These are phyloP conservation scores for Noctua comes DNA, from an alignment of 2,888 invertebrate species.

Conservation along the genomic window DNA sequence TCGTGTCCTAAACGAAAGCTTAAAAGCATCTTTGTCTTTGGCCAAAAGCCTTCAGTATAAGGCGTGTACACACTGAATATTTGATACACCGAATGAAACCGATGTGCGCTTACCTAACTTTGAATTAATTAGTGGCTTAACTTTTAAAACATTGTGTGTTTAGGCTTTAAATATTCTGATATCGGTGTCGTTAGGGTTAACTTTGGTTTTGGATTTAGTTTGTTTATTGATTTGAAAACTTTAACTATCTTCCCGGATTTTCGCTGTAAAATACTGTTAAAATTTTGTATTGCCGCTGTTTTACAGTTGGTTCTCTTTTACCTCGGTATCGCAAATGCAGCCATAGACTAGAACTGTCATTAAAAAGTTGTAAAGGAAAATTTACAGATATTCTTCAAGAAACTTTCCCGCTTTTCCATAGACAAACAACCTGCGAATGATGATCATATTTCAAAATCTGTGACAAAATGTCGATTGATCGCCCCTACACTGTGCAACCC, in stretches of 20 bases:
- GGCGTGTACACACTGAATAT: slow-evolving; percentile 85
- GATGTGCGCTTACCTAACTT: slow-evolving; percentile 74
- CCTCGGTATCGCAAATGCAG: background rate
- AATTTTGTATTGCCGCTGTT: background rate
- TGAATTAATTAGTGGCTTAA: slow-evolving; percentile 78
- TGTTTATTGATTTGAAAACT: slow-evolving; percentile 39
- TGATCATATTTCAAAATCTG: slow-evolving; percentile 70
- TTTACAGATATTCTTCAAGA: background rate
- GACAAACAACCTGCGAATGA: slow-evolving; percentile 66
- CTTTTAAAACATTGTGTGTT: slow-evolving; percentile 63
- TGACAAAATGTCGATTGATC: slow-evolving; percentile 70
- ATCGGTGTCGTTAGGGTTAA: slow-evolving; percentile 59
- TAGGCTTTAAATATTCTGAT: slow-evolving; percentile 53
- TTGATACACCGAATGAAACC: slow-evolving; percentile 80
- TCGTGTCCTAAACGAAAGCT: slow-evolving; percentile 77
- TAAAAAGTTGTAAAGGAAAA: slow-evolving; percentile 4
- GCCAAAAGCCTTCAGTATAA: slow-evolving; percentile 84
- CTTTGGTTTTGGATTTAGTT: slow-evolving; percentile 51
- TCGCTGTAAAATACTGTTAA: background rate
- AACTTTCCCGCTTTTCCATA: slow-evolving; percentile 40
- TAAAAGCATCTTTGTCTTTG: slow-evolving; percentile 90
- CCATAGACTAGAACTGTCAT: background rate
- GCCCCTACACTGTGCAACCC: slow-evolving; percentile 60
- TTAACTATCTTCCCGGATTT: background rate
- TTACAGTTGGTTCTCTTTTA: background rate